Evolutionary conservation across 2,797 vertebrate genomes (phyloP), one percentile per base, ranked within the genome.

Genomic region (Sebastiscus albofasciatus): DNA sequence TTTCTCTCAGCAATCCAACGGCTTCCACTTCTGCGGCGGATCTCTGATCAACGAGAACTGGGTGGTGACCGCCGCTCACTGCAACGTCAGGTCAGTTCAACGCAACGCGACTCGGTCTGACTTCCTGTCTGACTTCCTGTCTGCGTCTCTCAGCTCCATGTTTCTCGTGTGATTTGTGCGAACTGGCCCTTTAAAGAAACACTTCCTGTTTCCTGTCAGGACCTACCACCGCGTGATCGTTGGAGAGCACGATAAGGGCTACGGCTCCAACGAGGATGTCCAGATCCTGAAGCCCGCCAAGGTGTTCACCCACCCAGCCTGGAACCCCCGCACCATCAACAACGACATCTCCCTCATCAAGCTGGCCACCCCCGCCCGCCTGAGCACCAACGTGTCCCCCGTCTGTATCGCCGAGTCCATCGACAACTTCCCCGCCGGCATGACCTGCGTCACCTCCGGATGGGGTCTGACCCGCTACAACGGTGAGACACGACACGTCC

Each of bases 281-380:
- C 97, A 98, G 93, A 33, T 87, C 2, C 83, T 97, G 83, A 70
- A 71, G 55, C 96, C 98, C 1, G 86, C 86, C 36, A 42, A 94
- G 97, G 96, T 97, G 52, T 96, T 97, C 94, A 96, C 93, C 65
- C 95, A 97, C 87, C 96, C 96, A 76, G 13, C 11, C 0, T 97
- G 93, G 93, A 96, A 93, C 89, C 2, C 82, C 13, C 12, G 86
- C 24, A 96, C 96, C 55, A 67, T 95, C 86, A 93, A 87, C 81
- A 94, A 97, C 0, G 96, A 97, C 90, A 96, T 97, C 77, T 2
- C 91, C 8, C 94, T 97, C 85, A 87, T 98, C 89, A 97, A 97
- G 87, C 92, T 97, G 86, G 75, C 94, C 55, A 73, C 72, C 2
- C 94, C 96, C 0, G 94, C 81, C 42, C 42, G 18, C 4, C 14